A percentile compares a stretch with the other conserved stretches of the same genome.
Evolutionary conservation across 2,797 vertebrate genomes (phyloP).

Genomic region (Tangara arthus): DNA sequence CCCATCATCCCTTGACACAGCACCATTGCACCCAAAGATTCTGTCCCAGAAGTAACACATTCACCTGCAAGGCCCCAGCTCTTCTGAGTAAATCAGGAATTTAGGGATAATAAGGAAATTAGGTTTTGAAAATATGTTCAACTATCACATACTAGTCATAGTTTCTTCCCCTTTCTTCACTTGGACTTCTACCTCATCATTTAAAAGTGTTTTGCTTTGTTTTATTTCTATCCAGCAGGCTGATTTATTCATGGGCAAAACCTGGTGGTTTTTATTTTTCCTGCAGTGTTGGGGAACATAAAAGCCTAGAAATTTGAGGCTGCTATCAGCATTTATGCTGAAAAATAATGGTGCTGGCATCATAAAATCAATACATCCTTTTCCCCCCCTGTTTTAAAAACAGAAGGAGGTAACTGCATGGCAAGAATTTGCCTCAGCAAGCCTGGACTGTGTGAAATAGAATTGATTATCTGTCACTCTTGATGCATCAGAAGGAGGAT

Average conservation of each 20-base stretch:
- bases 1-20: fast-evolving
- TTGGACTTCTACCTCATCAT: not conserved
- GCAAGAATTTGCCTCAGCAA: not conserved
- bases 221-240: not conserved
- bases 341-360: not conserved
- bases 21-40: not conserved
- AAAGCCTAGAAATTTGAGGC: not conserved
- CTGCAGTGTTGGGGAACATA: not conserved
- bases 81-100: not conserved
- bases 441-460: not conserved
- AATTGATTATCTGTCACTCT: not conserved
- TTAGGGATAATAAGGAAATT: not conserved
- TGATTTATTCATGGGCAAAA: not conserved
- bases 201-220: not conserved
- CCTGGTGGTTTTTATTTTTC: not conserved
- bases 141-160: not conserved
- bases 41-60: not conserved
- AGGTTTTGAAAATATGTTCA: not conserved
- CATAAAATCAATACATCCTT: not conserved
- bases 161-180: not conserved
- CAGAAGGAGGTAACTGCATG: fast-evolving
- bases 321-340: not conserved
- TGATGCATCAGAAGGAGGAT: not conserved
- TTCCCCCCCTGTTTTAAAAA: fast-evolving
- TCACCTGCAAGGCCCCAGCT: not conserved